Percentiles rank a stretch among this genome's conserved stretches.
These are phyloP conservation scores for Caenorhabditis wallacei DNA, from an alignment of 2,888 invertebrate species.

Conservation along the genomic window DNA sequence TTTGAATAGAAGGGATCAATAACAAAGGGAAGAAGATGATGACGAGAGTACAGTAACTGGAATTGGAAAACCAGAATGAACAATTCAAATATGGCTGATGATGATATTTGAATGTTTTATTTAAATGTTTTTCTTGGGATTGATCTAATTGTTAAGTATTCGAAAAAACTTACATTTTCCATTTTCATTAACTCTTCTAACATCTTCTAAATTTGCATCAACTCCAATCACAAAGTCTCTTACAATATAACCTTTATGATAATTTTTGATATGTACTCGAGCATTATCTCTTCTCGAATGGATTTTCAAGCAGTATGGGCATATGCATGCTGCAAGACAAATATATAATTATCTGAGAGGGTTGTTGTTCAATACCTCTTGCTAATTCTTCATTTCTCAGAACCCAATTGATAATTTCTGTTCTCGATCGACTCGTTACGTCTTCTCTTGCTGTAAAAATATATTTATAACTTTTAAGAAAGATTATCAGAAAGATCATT, in stretches of 20 bases:
- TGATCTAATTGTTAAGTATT: too few species aligned
- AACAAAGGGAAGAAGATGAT: background rate
- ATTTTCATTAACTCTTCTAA: slow-evolving; percentile 32
- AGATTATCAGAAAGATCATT: background rate
- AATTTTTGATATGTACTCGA: slow-evolving; percentile 54
- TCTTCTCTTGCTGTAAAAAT: slow-evolving; percentile 52
- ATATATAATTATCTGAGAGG: background rate
- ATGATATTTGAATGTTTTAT: too few species aligned
- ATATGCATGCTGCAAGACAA: slow-evolving; percentile 54
- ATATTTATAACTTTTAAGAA: background rate
- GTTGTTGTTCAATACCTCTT: slow-evolving; percentile 23
- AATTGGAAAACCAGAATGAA: too few species aligned
- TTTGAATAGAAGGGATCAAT: background rate
- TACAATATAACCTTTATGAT: slow-evolving; percentile 33
- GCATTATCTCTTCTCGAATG: slow-evolving; percentile 59
- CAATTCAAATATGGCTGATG: too few species aligned
- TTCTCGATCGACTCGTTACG: slow-evolving; percentile 37
- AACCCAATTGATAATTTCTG: slow-evolving; percentile 58
- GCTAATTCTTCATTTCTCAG: slow-evolving; percentile 42
- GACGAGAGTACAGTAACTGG: background rate
- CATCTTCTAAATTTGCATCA: slow-evolving; percentile 46
- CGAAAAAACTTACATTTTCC: slow-evolving; percentile 40
- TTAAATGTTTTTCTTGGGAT: background rate
- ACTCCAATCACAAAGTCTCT: slow-evolving; percentile 25
- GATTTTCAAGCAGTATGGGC: slow-evolving; percentile 64